Percentiles rank a stretch among this genome's conserved stretches.
These are phyloP conservation scores for Sturnus vulgaris DNA, from an alignment of 2,113 vertebrate species.

Conservation along the genomic window DNA sequence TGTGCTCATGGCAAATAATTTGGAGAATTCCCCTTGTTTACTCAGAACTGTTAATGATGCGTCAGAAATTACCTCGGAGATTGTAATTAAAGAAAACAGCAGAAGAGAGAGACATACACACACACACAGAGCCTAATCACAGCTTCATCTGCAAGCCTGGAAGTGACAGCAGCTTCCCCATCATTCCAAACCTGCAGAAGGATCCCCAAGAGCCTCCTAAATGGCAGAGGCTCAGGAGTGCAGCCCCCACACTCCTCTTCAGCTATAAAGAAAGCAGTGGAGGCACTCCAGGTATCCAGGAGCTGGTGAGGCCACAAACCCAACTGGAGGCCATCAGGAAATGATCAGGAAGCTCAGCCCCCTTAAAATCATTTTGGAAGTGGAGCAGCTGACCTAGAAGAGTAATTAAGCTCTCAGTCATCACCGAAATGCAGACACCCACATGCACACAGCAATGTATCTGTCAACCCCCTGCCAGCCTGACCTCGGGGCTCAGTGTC, in stretches of 20 bases:
- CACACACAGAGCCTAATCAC: neutral
- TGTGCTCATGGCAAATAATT: constrained; percentile 65
- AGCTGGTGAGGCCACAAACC: neutral
- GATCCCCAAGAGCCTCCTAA: neutral
- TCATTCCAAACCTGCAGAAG: neutral
- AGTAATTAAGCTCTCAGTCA: constrained; percentile 8
- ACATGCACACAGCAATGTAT: neutral
- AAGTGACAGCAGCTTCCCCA: neutral
- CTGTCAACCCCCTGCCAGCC: neutral
- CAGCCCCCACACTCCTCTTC: fast-evolving
- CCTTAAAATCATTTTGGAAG: constrained; percentile 2
- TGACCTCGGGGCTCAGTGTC: neutral
- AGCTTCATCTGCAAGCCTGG: neutral
- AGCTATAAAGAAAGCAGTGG: neutral
- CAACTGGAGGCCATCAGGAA: neutral
- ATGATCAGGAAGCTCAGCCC: constrained; percentile 7
- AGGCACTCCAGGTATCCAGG: neutral
- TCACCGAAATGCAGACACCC: neutral
- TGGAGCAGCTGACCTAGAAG: neutral
- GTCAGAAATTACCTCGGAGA: constrained; percentile 69
- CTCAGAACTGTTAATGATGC: constrained; percentile 70
- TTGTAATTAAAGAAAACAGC: constrained; percentile 66
- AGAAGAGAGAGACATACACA: neutral
- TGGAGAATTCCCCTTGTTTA: constrained; percentile 71
- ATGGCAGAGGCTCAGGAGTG: neutral